These are phyloP conservation scores for Probosciger aterrimus DNA, from an alignment of 2,113 vertebrate species.

Conservation along the genomic window DNA sequence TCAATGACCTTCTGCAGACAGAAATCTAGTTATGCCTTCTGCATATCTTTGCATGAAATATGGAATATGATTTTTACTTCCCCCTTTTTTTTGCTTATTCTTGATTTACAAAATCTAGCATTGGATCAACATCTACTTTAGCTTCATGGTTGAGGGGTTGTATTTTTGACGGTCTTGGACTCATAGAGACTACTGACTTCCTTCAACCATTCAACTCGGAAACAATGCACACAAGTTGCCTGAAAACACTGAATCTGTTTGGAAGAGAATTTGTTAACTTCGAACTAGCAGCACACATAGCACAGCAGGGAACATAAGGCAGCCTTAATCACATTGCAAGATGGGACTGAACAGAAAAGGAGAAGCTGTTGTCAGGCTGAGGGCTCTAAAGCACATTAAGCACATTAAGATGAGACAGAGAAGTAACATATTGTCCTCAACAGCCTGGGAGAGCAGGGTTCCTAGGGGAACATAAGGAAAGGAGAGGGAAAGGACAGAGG, in stretches of 20 bases:
- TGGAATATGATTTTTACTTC: neutral
- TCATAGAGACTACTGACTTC: neutral
- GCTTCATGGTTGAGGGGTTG: neutral
- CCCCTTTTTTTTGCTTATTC: neutral
- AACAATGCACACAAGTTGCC: neutral
- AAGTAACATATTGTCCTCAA: neutral
- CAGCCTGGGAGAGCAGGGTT: neutral
- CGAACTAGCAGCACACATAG: neutral
- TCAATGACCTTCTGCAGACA: neutral
- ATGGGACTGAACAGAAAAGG: neutral
- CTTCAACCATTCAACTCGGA: neutral
- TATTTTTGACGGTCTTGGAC: neutral
- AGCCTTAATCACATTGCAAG: neutral
- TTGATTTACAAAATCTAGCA: neutral
- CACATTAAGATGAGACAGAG: neutral
- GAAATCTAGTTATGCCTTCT: neutral
- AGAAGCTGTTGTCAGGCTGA: neutral
- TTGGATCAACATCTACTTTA: neutral
- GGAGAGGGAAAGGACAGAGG: neutral
- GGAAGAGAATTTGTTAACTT: neutral
- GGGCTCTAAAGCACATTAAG: neutral
- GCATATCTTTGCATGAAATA: neutral
- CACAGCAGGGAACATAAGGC: neutral
- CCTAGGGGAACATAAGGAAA: neutral
- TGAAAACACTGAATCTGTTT: neutral